phyloP scores from a whole-genome alignment of 2,888 invertebrate genomes.

The Metellina segmentata region DNA sequence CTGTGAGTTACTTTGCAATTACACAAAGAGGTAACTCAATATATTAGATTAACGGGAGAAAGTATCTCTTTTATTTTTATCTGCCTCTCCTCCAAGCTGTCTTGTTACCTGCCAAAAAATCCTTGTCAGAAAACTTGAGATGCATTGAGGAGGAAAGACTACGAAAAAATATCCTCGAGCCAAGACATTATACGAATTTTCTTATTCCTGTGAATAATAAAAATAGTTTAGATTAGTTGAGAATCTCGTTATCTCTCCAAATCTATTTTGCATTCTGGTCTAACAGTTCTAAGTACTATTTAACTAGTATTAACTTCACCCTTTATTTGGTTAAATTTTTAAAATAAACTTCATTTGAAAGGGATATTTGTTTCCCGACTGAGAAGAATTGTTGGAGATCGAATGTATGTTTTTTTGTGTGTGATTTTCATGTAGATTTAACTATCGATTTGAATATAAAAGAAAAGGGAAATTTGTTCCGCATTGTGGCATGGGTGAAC shows the following conservation, averaged over 20 bases:
- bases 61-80: not conserved
- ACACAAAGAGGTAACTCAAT: slow-evolving; percentile 29
- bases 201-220: not conserved
- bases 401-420: not conserved
- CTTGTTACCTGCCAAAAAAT: slow-evolving; percentile 4
- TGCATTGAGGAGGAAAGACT: not conserved
- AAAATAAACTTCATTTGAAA: not conserved
- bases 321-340: not conserved
- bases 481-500: not conserved
- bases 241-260: not conserved
- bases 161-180: not conserved
- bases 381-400: not conserved
- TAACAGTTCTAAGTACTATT: not conserved
- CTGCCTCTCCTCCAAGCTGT: not conserved
- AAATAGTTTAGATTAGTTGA: not conserved
- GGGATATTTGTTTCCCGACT: not conserved
- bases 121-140: not conserved
- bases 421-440: not conserved
- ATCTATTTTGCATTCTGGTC: not conserved
- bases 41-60: slow-evolving; percentile 30
- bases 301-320: not conserved
- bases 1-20: slow-evolving; percentile 32
- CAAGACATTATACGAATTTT: not conserved
- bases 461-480: not conserved
- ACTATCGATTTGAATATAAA: not conserved